Evolutionary conservation across 2,888 invertebrate genomes (phyloP).

Genomic region (Mycalesis mineus): DNA sequence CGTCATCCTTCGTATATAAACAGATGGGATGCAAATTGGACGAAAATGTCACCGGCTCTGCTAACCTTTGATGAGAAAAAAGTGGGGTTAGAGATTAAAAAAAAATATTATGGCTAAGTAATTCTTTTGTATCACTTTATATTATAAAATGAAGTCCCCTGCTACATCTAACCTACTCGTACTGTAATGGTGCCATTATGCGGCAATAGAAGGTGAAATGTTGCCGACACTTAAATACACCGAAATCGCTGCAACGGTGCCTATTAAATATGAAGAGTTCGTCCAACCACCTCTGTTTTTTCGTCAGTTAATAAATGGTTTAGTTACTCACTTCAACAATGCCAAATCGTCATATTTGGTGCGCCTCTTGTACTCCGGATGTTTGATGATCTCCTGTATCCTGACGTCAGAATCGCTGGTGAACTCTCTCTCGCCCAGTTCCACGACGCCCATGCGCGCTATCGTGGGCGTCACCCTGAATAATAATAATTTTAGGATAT

Average conservation of each 20-base stretch:
- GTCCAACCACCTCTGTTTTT: too few species aligned
- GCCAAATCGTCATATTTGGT: conserved; percentile 67
- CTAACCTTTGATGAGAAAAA: conserved; percentile 41
- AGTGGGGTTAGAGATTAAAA: too few species aligned
- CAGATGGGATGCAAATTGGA: conserved; percentile 53
- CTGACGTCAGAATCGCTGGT: conserved; percentile 48
- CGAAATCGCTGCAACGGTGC: too few species aligned
- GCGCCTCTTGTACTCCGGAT: conserved; percentile 53
- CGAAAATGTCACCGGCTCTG: conserved; percentile 42
- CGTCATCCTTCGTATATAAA: conserved; percentile 46
- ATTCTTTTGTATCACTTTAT: too few species aligned
- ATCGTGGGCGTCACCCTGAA: conserved; percentile 57
- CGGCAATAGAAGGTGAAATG: too few species aligned
- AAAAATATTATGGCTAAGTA: too few species aligned
- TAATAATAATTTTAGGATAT: too few species aligned
- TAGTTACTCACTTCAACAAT: conserved; percentile 52
- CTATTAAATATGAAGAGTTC: too few species aligned
- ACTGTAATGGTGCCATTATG: too few species aligned
- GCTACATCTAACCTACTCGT: too few species aligned
- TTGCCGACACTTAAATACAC: too few species aligned
- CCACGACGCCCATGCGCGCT: conserved; percentile 55
- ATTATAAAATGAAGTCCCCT: background rate
- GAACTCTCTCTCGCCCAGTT: conserved; percentile 43
- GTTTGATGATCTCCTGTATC: conserved; percentile 45
- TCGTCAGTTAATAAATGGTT: too few species aligned